Evolutionary conservation across 2,888 invertebrate genomes (phyloP), one percentile per base, ranked within the genome.

Genomic region (Panorpa germanica): DNA sequence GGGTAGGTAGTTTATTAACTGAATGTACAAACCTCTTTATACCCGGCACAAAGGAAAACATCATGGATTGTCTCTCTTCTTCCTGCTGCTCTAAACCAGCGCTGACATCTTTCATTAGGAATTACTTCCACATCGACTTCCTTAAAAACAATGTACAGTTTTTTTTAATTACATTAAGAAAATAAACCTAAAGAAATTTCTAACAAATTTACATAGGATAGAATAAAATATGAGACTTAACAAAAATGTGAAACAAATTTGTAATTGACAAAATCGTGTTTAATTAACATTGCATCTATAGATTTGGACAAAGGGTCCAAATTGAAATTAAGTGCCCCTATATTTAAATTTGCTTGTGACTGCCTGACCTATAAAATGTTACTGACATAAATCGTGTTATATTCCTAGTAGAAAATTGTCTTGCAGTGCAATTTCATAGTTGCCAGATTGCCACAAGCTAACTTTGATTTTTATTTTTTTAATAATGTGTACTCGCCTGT

Each of bases 1-100:
- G n/a, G n/a, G n/a, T n/a, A n/a, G n/a, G n/a, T 14, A 11, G 18
- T 28, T 9, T 19, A 16, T n/a, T n/a, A n/a, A n/a, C n/a, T n/a
- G 14, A 16, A 17, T 26, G 61, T 47, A 4, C 62, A 63, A 41
- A 81, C 83, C 57, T 86, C 83, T 50, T 88, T 88, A 44, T 86
- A 90, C 3, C 90, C 90, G 2, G 90, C 90, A 47, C 90, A 90
- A 1, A 90, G 57, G 49, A 88, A 88, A 2, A 90, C 88, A 42
- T 88, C 85, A 42, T 88, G 86, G 36, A 90, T 90, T n/a, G 77
- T 80, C 51, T 91, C 90, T 29, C 85, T 55, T 19, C 90, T 55
- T 1, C 88, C 90, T 0, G 88, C 88, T 2, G 85, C 80, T 28
- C 85, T 59, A 54, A 88, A 90, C 90, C 90, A 90, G 28, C 81